Base-by-base conservation (phyloP, 1,140 invertebrate species). In the Papilio aristodemus region DNA sequence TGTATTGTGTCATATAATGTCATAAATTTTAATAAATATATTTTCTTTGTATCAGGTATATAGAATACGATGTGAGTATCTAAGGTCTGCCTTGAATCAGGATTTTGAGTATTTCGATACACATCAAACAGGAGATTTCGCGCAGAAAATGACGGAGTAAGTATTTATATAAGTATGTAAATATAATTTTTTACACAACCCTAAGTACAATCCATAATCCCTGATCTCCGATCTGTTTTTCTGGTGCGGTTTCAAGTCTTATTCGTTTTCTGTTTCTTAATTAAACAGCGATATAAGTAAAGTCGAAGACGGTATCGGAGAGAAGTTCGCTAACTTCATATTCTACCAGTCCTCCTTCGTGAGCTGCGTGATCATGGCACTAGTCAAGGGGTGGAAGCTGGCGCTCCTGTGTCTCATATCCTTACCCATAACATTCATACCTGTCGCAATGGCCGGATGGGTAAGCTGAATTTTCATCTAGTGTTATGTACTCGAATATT, bases 241-340 rank as follows among this genome's bases (percentile, higher is more conserved):
- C n/a, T n/a, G n/a, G n/a, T n/a, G n/a, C n/a, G n/a, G n/a, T n/a
- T n/a, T n/a, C n/a, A n/a, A n/a, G n/a, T n/a, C n/a, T n/a, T n/a
- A n/a, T n/a, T n/a, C n/a, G n/a, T n/a, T n/a, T n/a, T n/a, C n/a
- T n/a, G n/a, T n/a, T 32, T 32, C 27, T 32, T 32, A 32, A 32
- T 32, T 32, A 32, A 90, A 46, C 81, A 97, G 97, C 85, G 97
- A 98, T 91, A 91, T 98, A 50, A 93, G 95, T 43, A 96, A 97
- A 86, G 93, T 98, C 75, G 95, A 97, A 79, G 96, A 97, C 84
- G 97, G 97, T 3, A 94, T 98, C 46, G 96, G 96, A 0, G 96
- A 97, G 80, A 98, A 98, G 87, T 92, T 97, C n/a, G 94, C 94
- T 5, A 94, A 95, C 71, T 95, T 97, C 71, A 80, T 95, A 1